These are phyloP conservation scores for Ageneiosus marmoratus DNA, from an alignment of 2,113 vertebrate genomes.

Conservation along the genomic window DNA sequence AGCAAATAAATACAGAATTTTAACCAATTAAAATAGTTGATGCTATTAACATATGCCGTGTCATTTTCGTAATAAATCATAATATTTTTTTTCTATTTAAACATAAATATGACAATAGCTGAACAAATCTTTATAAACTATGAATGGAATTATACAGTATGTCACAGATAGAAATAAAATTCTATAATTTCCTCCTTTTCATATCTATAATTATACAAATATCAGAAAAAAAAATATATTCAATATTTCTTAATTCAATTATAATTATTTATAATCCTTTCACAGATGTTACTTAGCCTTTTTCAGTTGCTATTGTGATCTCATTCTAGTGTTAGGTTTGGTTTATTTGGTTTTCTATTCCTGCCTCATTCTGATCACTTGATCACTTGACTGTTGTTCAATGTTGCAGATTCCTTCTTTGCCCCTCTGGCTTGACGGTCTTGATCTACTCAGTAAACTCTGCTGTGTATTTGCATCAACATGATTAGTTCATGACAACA, in stretches of 20 bases:
- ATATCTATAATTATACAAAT: not conserved
- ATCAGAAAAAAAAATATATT: not conserved
- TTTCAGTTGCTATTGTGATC: not conserved
- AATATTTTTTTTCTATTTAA: not conserved
- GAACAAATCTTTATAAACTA: not conserved
- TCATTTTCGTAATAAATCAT: not conserved
- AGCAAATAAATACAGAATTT: not conserved
- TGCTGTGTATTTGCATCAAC: not conserved
- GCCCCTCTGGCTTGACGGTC: not conserved
- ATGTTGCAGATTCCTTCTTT: not conserved
- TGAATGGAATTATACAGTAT: not conserved
- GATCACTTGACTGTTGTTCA: not conserved
- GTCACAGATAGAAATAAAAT: not conserved
- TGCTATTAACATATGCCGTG: not conserved
- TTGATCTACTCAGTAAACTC: not conserved
- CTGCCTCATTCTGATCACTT: not conserved
- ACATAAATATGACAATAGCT: not conserved
- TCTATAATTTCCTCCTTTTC: not conserved
- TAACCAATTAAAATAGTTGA: not conserved
- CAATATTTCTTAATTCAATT: not conserved
- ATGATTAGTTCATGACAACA: not conserved
- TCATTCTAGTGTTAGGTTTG: not conserved
- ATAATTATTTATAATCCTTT: too few relatives aligned
- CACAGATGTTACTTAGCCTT: not conserved
- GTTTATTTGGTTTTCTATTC: not conserved